Evolutionary conservation across 2,797 vertebrate species (phyloP).

Genomic region (Garrulus glandarius): DNA sequence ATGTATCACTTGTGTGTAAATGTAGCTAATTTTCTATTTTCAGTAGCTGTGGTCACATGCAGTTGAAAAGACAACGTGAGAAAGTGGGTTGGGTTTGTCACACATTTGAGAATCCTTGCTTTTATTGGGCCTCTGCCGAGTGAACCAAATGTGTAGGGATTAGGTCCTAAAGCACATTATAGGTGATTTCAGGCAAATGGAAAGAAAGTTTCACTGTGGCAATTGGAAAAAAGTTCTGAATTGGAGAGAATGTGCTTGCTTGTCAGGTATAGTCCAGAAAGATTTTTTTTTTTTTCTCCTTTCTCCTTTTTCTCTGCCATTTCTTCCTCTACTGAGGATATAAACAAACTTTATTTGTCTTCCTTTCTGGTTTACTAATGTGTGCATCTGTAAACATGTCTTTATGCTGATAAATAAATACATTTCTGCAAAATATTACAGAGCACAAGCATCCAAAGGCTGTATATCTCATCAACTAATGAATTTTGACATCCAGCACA

Average conservation of each 20-base stretch:
- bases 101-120: not conserved
- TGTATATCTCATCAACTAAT: not conserved
- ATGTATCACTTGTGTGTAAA: not conserved
- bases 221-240: not conserved
- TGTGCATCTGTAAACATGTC: not conserved
- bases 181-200: not conserved
- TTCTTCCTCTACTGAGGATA: not conserved
- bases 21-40: not conserved
- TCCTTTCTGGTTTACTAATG: not conserved
- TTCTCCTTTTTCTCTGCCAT: not conserved
- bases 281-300: rapidly evolving
- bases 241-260: not conserved
- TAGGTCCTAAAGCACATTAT: not conserved
- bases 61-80: not conserved
- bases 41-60: not conserved
- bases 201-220: not conserved
- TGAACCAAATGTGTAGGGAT: not conserved
- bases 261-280: not conserved
- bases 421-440: not conserved
- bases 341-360: not conserved
- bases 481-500: not conserved
- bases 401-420: not conserved
- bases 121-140: not conserved
- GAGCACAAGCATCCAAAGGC: not conserved
- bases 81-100: not conserved